Evolutionary conservation across 2,113 vertebrate genomes (phyloP).

Genomic region (Jacana jacana): DNA sequence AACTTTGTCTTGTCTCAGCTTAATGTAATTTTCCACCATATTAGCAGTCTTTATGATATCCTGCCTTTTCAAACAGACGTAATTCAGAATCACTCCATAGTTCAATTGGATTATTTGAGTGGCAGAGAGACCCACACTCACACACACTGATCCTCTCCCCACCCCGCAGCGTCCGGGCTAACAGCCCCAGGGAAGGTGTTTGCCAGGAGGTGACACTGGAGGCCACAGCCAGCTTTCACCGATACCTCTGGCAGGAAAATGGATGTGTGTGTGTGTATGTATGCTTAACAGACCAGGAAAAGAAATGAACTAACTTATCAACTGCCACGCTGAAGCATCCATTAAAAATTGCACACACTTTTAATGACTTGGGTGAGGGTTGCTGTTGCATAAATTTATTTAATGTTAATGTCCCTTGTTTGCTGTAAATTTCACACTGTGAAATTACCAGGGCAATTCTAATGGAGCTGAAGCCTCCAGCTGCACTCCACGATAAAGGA

Average conservation of each 20-base stretch:
- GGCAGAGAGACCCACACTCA: background rate
- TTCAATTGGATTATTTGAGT: slow-evolving; percentile 60
- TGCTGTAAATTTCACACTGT: slow-evolving; percentile 65
- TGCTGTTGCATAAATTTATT: slow-evolving; percentile 70
- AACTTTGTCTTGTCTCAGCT: slow-evolving; percentile 66
- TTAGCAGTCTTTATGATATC: slow-evolving; percentile 67
- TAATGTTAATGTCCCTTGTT: slow-evolving; percentile 65
- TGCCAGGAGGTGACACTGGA: background rate
- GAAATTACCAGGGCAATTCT: slow-evolving; percentile 68
- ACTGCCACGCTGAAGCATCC: slow-evolving; percentile 44
- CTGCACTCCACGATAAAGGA: slow-evolving; percentile 67
- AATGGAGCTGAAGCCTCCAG: slow-evolving; percentile 66
- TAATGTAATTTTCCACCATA: slow-evolving; percentile 71
- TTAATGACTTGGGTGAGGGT: slow-evolving; percentile 60
- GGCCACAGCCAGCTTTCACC: background rate
- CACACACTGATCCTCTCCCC: background rate
- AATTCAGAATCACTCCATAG: slow-evolving; percentile 47
- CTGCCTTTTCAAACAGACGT: slow-evolving; percentile 58
- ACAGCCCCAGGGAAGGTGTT: background rate
- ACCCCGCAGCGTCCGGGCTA: background rate
- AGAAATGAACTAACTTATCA: slow-evolving; percentile 57
- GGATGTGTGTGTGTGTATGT: background rate
- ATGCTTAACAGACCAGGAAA: background rate
- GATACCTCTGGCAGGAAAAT: background rate
- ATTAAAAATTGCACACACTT: slow-evolving; percentile 48